These are phyloP conservation scores for Takifugu bimaculatus DNA, from an alignment of 2,113 vertebrate species.

Conservation along the genomic window DNA sequence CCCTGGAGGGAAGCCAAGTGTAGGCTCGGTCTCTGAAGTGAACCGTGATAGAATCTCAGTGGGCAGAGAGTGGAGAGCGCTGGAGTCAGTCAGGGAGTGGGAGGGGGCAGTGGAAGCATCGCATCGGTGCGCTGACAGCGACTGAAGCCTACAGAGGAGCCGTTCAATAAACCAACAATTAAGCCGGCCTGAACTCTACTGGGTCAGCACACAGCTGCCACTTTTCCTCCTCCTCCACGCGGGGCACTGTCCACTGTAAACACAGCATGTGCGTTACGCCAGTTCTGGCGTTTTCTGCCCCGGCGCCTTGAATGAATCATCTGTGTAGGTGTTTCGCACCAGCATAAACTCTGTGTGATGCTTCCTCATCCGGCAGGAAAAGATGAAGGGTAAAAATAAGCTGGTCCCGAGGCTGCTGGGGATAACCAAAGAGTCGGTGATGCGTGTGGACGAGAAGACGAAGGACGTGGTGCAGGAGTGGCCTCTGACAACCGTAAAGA, in stretches of 20 bases:
- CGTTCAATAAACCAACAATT: slow-evolving; percentile 66
- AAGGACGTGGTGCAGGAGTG: slow-evolving; percentile 98
- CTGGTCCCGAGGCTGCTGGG: slow-evolving; percentile 92
- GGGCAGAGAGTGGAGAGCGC: slow-evolving; percentile 46
- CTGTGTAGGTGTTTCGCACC: slow-evolving; percentile 45
- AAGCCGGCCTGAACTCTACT: slow-evolving; percentile 56
- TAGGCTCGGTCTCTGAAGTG: slow-evolving; percentile 45
- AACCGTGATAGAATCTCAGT: slow-evolving; percentile 58
- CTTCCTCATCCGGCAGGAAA: slow-evolving; percentile 80
- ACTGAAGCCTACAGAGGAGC: slow-evolving; percentile 58
- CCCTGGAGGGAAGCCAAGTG: slow-evolving; percentile 53
- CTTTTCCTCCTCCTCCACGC: slow-evolving; percentile 31
- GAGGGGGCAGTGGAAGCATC: slow-evolving; percentile 37
- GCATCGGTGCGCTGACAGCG: slow-evolving; percentile 48
- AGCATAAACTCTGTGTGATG: slow-evolving; percentile 39
- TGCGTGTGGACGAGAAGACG: slow-evolving; percentile 97
- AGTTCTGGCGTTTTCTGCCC: slow-evolving; percentile 22
- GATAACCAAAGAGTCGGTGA: slow-evolving; percentile 97
- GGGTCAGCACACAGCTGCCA: slow-evolving; percentile 53
- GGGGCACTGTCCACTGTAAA: slow-evolving; percentile 19
- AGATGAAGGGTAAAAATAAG: slow-evolving; percentile 99
- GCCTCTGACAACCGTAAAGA: slow-evolving; percentile 96
- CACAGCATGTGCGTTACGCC: slow-evolving; percentile 15
- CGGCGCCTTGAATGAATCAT: slow-evolving; percentile 51
- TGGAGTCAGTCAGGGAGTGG: slow-evolving; percentile 40